Conservation (phyloP, 2,888 invertebrate genomes). For the Agrotis ipsilon region DNA sequence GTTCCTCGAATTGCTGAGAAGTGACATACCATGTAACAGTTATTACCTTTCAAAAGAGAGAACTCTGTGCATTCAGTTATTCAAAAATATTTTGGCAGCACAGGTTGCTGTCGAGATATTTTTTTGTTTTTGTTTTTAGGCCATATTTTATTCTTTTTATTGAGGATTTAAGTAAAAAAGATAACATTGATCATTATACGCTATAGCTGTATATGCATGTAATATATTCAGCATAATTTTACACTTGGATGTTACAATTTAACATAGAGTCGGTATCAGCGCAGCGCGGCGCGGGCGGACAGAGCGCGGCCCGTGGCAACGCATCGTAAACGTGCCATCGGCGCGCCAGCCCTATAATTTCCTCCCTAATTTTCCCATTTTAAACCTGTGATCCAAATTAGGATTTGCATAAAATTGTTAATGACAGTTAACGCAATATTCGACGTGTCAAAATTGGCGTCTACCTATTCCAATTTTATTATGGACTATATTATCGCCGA, state of each 20-base stretch:
- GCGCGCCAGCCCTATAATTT: slow-evolving; percentile 86
- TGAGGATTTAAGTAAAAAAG: slow-evolving; percentile 24
- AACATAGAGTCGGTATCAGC: slow-evolving; percentile 58
- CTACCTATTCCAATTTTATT: slow-evolving; percentile 79
- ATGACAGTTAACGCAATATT: slow-evolving; percentile 85
- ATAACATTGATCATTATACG: slow-evolving; percentile 48
- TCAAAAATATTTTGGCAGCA: slow-evolving; percentile 35
- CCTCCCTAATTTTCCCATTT: slow-evolving; percentile 85
- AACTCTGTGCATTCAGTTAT: slow-evolving; percentile 35
- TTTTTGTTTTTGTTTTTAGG: slow-evolving; percentile 20
- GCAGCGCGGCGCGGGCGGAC: slow-evolving; percentile 51
- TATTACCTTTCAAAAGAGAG: slow-evolving; percentile 43
- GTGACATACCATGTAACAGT: slow-evolving; percentile 65
- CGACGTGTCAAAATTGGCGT: slow-evolving; percentile 84
- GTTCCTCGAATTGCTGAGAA: slow-evolving; percentile 68
- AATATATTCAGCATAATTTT: slow-evolving; percentile 66
- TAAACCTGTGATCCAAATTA: slow-evolving; percentile 85
- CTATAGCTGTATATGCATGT: slow-evolving; percentile 35
- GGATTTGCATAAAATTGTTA: slow-evolving; percentile 89
- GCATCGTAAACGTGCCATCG: slow-evolving; percentile 82
- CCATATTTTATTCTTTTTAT: slow-evolving; percentile 23
- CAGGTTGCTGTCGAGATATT: slow-evolving; percentile 2
- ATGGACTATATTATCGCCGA: slow-evolving; percentile 77
- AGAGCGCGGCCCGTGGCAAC: slow-evolving; percentile 76
- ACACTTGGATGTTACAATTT: slow-evolving; percentile 65